These are phyloP conservation scores for Amphibalanus amphitrite DNA, from an alignment of 1,140 invertebrate species.

Conservation along the genomic window DNA sequence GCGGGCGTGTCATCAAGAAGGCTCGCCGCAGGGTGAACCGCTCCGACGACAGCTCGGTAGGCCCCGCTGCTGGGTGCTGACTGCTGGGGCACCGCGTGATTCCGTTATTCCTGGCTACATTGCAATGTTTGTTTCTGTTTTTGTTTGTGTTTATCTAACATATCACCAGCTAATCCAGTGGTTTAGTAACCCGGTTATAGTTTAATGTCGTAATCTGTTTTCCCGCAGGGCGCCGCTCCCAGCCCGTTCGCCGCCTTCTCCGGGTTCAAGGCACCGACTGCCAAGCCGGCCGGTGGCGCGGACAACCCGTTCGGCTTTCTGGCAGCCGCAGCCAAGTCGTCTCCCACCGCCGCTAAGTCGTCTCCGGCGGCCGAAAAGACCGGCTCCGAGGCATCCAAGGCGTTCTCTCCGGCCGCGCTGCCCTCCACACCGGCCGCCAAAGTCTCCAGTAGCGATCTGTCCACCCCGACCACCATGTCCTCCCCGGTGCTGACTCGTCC, in stretches of 20 bases:
- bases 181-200: no score
- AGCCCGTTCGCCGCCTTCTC: background rate
- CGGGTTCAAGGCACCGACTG: background rate
- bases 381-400: no score
- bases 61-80: no score
- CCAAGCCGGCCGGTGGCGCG: background rate
- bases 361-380: background rate
- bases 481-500: constrained; percentile 8
- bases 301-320: background rate
- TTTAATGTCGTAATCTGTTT: background rate
- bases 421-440: constrained; percentile 3
- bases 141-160: no score
- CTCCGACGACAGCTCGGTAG: background rate
- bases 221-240: background rate
- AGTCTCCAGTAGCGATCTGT: constrained; percentile 8
- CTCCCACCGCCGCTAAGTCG: background rate
- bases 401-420: background rate
- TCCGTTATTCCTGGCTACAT: no score
- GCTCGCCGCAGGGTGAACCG: constrained; percentile 27
- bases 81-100: no score
- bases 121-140: no score
- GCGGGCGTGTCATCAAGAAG: constrained; percentile 54
- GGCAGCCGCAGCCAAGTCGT: background rate
- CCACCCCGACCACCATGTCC: constrained; percentile 4
- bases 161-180: no score